phyloP scores from a whole-genome alignment of 2,888 invertebrate genomes.

The Osedax fenrisi region DNA sequence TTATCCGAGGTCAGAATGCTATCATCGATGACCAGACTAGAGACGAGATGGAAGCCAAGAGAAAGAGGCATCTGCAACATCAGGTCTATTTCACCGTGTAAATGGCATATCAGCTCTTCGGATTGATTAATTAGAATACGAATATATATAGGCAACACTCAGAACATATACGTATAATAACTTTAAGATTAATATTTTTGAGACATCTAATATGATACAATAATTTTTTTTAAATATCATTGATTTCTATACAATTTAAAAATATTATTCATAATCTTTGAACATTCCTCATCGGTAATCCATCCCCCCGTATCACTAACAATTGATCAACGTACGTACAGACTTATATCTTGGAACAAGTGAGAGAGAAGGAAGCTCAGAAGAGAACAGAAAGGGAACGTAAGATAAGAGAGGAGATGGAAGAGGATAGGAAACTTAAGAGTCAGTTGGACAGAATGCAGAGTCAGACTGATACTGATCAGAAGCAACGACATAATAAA shows the following conservation, averaged over 20 bases:
- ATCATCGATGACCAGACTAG: conserved; percentile 67
- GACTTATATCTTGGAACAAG: conserved; percentile 30
- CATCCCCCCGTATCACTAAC: no score
- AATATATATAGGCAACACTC: no score
- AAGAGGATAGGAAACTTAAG: conserved; percentile 67
- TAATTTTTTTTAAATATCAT: no score
- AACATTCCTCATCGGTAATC: no score
- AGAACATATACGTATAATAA: no score
- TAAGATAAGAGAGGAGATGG: conserved; percentile 63
- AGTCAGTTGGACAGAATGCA: conserved; percentile 65
- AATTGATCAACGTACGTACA: conserved; percentile 16
- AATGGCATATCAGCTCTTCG: no score
- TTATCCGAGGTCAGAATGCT: conserved; percentile 72
- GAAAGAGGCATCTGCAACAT: conserved; percentile 63
- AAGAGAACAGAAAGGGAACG: not conserved
- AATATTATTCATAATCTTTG: no score
- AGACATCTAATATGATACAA: no score
- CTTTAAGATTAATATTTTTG: no score
- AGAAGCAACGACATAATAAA: conserved; percentile 48
- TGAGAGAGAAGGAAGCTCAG: conserved; percentile 25
- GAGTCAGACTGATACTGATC: conserved; percentile 63
- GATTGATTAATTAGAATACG: no score
- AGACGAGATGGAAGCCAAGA: conserved; percentile 67
- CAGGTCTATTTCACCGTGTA: conserved; percentile 57
- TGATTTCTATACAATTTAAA: no score